Base-by-base conservation (phyloP, 1,140 invertebrate genomes). In the Radopholus similis region DNA sequence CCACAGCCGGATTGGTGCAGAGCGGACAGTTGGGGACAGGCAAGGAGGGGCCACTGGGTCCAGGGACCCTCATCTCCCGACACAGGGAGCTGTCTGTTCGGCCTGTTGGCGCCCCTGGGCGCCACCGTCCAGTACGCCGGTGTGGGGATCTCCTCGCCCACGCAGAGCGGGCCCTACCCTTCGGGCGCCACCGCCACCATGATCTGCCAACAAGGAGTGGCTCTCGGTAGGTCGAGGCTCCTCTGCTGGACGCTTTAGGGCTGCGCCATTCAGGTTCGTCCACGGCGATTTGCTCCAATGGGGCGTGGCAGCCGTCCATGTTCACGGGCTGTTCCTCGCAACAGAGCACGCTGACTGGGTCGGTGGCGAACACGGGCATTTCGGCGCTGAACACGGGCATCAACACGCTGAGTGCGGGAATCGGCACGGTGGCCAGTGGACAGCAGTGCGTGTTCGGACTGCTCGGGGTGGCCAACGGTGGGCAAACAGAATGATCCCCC, bases 261-360 rank as follows among this genome's bases (percentile, higher is more conserved):
- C 21, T 15, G 40, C 40, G n/a, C 21, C 15, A 42, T 42, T 15
- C 40, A 15, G n/a, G n/a, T 42, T 42, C 21, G 15, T 42, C 40
- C 11, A 66, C 4, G 4, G 18, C 66, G 2, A 32, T 65, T 9
- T 68, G 66, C 21, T 34, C 26, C 15, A 23, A 37, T 26, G 66
- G 66, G 11, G 58, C 64, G 30, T 68, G 66, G 66, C 44, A 56
- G 11, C 66, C 66, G 28, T 11, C 66, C 5, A 28, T 26, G 18
- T 62, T 68, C 23, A 15, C 58, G 5, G 66, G 66, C 13, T 68
- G 66, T 66, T 66, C 64, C n/a, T 40, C 32, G 30, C 47, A 51
- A n/a, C 9, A 62, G 21, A 28, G 38, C 34, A 0, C 23, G 57
- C 8, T n/a, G 59, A 15, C 59, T 62, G 15, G n/a, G 6, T 42